Evolutionary conservation across 2,888 invertebrate species (phyloP), one percentile per base, ranked within the genome.

Genomic region (Amblyjoppa proteus): DNA sequence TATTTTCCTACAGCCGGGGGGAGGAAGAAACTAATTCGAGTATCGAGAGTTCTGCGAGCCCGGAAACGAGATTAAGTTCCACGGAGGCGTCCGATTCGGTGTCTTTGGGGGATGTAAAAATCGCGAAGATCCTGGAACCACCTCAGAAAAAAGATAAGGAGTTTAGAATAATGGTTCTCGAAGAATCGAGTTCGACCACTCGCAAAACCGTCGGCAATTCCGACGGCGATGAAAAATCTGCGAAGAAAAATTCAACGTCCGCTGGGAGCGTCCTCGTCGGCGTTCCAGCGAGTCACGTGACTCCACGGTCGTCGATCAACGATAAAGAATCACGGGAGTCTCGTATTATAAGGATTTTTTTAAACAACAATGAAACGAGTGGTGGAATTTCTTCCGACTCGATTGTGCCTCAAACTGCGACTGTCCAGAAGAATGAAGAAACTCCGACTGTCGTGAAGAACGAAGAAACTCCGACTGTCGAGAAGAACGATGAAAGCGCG

Each of bases 131-230:
- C 41, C 61, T 89, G 31, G 75, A 87, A 31, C 88, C 91, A 34
- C 90, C 90, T 0, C 38, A 31, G 45, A 34, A n/a, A 31, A 74
- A 86, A 41, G 70, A 70, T 2, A 79, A 49, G 6, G 86, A 87
- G 4, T 92, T 91, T 38, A 87, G 88, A 0, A 90, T 92, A 73
- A 91, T 87, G 1, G 87, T 91, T 4, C 87, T 90, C 0, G 89
- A 90, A 13, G 78, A 79, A 11, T 34, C 28, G 56, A 69, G 31
- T 25, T 74, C 5, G 20, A 20, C 71, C n/a, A 68, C 4, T 11
- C 20, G 41, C 7, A 20, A 9, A 25, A 68, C 7, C 41, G 20
- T 25, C 25, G 20, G 45, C 0, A 25, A 20, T 7, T 1, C 38
- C 68, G 38, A 45, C 0, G 3, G 41, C 2, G 38, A 7, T 6